Base-by-base conservation (phyloP, 2,888 invertebrate genomes). In the Sinopyrophorus schimmeli region DNA sequence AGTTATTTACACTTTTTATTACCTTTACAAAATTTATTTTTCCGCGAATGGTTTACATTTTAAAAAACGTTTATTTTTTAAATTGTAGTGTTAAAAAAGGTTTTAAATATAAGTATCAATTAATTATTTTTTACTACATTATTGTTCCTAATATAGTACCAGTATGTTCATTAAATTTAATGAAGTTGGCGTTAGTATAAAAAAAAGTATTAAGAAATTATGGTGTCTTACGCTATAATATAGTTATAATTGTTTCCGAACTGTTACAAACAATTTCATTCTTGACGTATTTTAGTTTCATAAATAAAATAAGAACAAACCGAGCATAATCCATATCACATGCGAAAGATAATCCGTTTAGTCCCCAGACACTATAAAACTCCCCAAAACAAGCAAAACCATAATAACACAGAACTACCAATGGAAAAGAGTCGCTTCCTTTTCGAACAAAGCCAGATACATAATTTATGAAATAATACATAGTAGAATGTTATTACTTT, bases 351-450 rank as follows among this genome's bases (percentile, higher is more conserved):
- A 54, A 54, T 54, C 54, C 54, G 47, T 51, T 51, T 54, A 52
- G 52, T 52, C 47, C 47, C 52, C 52, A 52, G 52, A 52, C 54
- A 51, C 54, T 47, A 51, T 51, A 51, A 52, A 54, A 52, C 52
- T 52, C 44, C 51, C 50, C 42, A 48, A 51, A 54, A 52, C 54
- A 52, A 52, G 47, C 48, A 49, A 47, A 54, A 54, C 47, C 46
- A 52, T 54, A 47, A 51, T 54, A 48, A 55, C 47, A 48, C 34
- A 47, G 18, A 40, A 30, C 41, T 40, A 52, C 53, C 40, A 46
- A 49, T 44, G 35, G 47, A 49, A 49, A 48, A 43, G 34, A 39
- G 48, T 27, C 43, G 44, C 39, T 46, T 46, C 35, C 38, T 40
- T 53, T 47, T 39, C 52, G 20, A 47, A 52, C 43, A 43, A 48